Evolutionary conservation across 2,797 vertebrate genomes (phyloP).

Genomic region (Tangara arthus): DNA sequence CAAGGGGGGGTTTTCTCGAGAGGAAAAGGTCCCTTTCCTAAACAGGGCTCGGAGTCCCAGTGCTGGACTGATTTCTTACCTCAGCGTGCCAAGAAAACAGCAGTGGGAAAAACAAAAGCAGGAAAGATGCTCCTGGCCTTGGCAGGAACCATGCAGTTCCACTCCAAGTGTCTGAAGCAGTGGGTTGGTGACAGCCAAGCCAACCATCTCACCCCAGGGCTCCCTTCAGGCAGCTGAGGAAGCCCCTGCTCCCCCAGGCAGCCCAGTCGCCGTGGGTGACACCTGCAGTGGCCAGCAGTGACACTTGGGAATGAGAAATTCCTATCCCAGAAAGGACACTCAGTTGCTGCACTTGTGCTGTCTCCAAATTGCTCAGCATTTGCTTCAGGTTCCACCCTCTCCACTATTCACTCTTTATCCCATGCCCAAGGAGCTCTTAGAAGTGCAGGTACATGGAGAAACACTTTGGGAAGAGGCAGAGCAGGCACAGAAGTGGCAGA

Average conservation of each 20-base stretch:
- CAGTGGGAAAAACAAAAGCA: background rate
- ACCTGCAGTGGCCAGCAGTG: accelerated
- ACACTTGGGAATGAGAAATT: background rate
- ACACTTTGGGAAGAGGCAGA: background rate
- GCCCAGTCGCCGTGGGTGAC: background rate
- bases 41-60: background rate
- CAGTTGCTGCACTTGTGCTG: background rate
- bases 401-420: background rate
- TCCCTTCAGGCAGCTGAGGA: background rate
- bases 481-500: background rate
- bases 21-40: background rate
- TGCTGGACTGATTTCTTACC: background rate
- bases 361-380: background rate
- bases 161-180: background rate
- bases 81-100: background rate
- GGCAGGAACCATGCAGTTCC: background rate
- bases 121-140: background rate
- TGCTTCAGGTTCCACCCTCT: background rate
- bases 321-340: background rate
- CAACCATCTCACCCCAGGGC: background rate
- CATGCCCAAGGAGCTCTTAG: background rate
- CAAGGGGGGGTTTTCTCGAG: background rate
- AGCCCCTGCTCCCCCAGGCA: background rate
- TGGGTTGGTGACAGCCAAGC: accelerated
- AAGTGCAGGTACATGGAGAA: background rate